phyloP scores from a whole-genome alignment of 1,140 invertebrate genomes.

The Lasioglossum albipes region DNA sequence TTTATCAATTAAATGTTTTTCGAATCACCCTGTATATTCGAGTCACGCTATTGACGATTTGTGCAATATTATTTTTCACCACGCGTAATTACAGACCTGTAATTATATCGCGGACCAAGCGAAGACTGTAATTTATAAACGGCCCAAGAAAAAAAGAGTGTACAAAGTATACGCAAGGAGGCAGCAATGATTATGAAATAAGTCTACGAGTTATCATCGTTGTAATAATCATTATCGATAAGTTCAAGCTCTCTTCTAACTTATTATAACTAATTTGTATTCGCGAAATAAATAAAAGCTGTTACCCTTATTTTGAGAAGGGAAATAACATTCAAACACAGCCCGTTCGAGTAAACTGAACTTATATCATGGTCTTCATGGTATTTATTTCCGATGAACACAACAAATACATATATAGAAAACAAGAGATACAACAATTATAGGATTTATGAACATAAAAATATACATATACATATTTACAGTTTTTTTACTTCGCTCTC shows the following conservation, averaged over 20 bases:
- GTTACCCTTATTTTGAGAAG: background rate
- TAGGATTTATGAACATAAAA: conserved; percentile 6
- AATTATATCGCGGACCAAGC: conserved; percentile 16
- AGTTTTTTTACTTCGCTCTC: background rate
- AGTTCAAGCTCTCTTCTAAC: background rate
- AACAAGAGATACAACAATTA: conserved; percentile 22
- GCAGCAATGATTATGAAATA: background rate
- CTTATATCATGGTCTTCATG: conserved; percentile 7
- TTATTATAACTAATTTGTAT: conserved; percentile 18
- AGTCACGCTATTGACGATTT: conserved; percentile 23
- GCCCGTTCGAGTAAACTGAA: background rate
- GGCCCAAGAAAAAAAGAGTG: conserved; percentile 7
- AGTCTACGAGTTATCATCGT: background rate
- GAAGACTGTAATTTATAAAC: conserved; percentile 45
- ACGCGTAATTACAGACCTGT: conserved; percentile 16
- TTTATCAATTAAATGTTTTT: no score
- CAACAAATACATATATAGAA: conserved; percentile 18
- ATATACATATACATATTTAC: conserved; percentile 27
- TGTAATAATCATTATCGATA: conserved; percentile 1
- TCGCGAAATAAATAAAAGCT: background rate
- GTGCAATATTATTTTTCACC: conserved; percentile 44
- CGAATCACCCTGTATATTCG: background rate
- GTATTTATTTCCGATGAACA: conserved; percentile 28
- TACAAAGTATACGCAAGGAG: background rate
- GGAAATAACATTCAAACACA: background rate